Evolutionary conservation across 2,113 vertebrate species (phyloP).

Genomic region (Periophthalmus modestus): DNA sequence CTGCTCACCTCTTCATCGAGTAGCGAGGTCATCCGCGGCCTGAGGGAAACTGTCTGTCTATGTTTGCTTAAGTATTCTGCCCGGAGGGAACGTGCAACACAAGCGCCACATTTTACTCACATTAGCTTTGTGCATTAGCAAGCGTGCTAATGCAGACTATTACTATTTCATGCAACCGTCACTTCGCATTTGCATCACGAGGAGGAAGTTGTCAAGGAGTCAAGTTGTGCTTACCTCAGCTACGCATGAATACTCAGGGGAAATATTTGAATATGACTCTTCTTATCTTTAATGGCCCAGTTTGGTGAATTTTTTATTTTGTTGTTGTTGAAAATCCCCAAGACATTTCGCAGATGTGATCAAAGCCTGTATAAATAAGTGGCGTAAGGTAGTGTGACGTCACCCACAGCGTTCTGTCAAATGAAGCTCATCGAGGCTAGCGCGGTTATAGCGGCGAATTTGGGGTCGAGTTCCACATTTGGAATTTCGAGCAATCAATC

Average conservation of each 20-base stretch:
- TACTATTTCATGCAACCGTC: slow-evolving; percentile 63
- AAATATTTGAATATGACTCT: neutral
- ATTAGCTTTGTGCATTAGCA: slow-evolving; percentile 65
- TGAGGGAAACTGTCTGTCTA: slow-evolving; percentile 51
- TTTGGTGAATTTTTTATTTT: neutral
- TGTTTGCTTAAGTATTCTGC: slow-evolving; percentile 60
- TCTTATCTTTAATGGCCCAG: neutral
- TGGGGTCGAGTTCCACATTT: no score
- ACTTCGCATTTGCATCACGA: slow-evolving; percentile 38
- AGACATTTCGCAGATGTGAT: no score
- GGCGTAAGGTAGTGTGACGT: no score
- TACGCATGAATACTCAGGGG: slow-evolving; percentile 3
- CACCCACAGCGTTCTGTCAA: no score
- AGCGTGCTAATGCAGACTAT: slow-evolving; percentile 56
- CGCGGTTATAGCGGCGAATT: no score
- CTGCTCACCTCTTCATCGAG: slow-evolving; percentile 24
- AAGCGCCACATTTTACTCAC: slow-evolving; percentile 42
- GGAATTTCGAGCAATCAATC: no score
- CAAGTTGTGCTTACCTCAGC: slow-evolving; percentile 21
- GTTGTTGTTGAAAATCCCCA: neutral
- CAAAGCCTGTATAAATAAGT: no score
- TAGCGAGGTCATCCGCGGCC: slow-evolving; percentile 58
- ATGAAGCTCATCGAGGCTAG: no score
- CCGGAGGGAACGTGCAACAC: slow-evolving; percentile 43
- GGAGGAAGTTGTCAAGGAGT: slow-evolving; percentile 13